Percentiles rank a stretch among this genome's conserved stretches.
These are phyloP conservation scores for Psilopogon haemacephalus DNA, from an alignment of 2,113 vertebrate genomes.

Conservation along the genomic window DNA sequence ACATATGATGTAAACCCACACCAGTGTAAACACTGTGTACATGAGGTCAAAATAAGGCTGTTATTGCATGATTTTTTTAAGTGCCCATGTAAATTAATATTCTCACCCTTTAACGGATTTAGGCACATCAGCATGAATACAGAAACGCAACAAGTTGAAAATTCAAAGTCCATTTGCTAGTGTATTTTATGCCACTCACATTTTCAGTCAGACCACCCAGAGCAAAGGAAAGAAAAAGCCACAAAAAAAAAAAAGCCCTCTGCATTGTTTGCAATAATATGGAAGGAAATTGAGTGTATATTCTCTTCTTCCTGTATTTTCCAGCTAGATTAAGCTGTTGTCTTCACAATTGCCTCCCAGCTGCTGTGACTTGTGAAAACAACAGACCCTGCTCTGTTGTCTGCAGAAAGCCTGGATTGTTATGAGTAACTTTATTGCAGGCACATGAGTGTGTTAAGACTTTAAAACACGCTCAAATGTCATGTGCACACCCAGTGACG, in stretches of 20 bases:
- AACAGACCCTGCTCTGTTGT: conserved; percentile 93
- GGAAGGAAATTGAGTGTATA: conserved; percentile 79
- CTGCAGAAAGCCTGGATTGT: conserved; percentile 88
- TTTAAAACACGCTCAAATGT: conserved; percentile 89
- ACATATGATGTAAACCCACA: conserved; percentile 30
- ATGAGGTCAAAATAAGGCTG: conserved; percentile 41
- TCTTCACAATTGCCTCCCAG: conserved; percentile 90
- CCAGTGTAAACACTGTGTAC: conserved; percentile 3
- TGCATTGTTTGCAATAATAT: conserved; percentile 78
- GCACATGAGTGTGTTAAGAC: conserved; percentile 90
- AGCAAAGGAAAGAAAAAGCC: conserved; percentile 65
- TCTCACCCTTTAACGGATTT: conserved; percentile 43
- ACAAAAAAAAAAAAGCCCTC: conserved; percentile 68
- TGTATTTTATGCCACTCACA: conserved; percentile 70
- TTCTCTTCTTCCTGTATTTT: conserved; percentile 84
- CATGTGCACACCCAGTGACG: conserved; percentile 89
- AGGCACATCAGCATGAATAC: conserved; percentile 34
- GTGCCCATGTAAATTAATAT: not conserved
- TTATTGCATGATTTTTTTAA: conserved; percentile 43
- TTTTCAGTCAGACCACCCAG: conserved; percentile 78
- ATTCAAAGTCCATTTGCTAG: conserved; percentile 64
- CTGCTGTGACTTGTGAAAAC: conserved; percentile 86
- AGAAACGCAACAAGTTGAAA: conserved; percentile 67
- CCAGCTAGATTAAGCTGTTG: conserved; percentile 87
- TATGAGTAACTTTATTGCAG: conserved; percentile 88